Conservation (phyloP, 2,113 vertebrate genomes). For the Nerophis lumbriciformis region DNA sequence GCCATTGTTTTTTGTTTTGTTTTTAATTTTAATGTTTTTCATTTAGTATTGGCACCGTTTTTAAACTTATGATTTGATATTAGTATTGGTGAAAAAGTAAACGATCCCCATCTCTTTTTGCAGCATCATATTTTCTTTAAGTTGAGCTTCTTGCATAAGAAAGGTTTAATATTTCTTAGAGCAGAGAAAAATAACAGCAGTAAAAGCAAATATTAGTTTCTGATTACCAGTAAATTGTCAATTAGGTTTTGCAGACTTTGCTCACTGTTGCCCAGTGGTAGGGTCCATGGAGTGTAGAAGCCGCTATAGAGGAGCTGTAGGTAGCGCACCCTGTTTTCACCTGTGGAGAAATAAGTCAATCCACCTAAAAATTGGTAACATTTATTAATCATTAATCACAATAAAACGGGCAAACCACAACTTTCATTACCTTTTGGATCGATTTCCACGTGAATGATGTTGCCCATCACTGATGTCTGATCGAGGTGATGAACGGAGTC, state of each 20-base stretch:
- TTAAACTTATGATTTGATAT: too few species aligned
- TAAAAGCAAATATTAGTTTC: neutral
- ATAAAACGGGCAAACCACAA: neutral
- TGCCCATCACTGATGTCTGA: constrained; percentile 95
- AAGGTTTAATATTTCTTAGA: too few species aligned
- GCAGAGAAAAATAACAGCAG: too few species aligned
- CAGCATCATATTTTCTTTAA: too few species aligned
- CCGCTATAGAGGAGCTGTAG: constrained; percentile 87
- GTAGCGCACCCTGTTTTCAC: constrained; percentile 86
- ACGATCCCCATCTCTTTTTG: too few species aligned
- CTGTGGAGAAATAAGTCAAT: constrained; percentile 57
- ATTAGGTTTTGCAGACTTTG: constrained; percentile 71
- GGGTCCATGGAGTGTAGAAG: constrained; percentile 85
- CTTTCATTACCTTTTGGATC: constrained; percentile 86
- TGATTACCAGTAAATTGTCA: constrained; percentile 77
- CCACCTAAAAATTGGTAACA: neutral
- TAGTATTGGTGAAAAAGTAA: too few species aligned
- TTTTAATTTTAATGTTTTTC: too few species aligned
- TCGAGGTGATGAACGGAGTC: constrained; percentile 85
- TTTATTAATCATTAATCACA: too few species aligned
- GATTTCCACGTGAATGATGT: constrained; percentile 93
- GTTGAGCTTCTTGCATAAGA: too few species aligned
- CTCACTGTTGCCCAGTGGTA: constrained; percentile 79
- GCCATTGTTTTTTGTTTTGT: too few species aligned
- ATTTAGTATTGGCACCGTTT: too few species aligned